Evolutionary conservation across 2,797 vertebrate genomes (phyloP).

Genomic region (Dermochelys coriacea): DNA sequence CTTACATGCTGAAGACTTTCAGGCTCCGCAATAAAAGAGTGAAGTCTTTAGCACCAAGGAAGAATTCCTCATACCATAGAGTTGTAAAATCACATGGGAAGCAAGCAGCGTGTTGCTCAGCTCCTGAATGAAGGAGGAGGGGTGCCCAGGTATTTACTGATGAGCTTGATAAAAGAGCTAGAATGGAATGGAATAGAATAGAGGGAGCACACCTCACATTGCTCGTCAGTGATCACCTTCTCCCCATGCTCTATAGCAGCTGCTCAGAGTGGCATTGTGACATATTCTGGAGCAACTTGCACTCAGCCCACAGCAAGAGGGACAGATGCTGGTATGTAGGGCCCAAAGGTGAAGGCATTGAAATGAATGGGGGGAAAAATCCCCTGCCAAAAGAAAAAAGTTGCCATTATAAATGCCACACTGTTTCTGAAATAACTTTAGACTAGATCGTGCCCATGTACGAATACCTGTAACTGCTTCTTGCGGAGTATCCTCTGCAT

Average conservation of each 20-base stretch:
- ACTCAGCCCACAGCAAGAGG: not conserved
- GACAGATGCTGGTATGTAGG: not conserved
- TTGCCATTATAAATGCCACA: not conserved
- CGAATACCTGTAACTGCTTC: not conserved
- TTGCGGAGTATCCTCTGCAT: not conserved
- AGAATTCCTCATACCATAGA: not conserved
- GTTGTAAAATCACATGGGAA: not conserved
- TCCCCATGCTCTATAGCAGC: fast-evolving
- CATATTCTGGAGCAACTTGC: not conserved
- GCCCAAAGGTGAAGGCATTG: fast-evolving
- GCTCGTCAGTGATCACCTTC: not conserved
- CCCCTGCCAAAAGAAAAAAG: not conserved
- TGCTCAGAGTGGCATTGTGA: not conserved
- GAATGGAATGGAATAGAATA: not conserved
- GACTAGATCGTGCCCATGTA: not conserved
- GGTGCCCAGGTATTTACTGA: not conserved
- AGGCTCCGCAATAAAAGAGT: not conserved
- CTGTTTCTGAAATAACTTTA: not conserved
- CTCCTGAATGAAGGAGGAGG: not conserved
- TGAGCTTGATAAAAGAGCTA: not conserved
- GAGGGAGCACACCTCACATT: not conserved
- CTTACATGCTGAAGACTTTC: not conserved
- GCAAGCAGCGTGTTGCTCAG: not conserved
- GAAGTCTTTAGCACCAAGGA: not conserved
- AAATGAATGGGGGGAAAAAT: not conserved